Evolutionary conservation across 2,888 invertebrate species (phyloP).

Genomic region (Dioctria rufipes): DNA sequence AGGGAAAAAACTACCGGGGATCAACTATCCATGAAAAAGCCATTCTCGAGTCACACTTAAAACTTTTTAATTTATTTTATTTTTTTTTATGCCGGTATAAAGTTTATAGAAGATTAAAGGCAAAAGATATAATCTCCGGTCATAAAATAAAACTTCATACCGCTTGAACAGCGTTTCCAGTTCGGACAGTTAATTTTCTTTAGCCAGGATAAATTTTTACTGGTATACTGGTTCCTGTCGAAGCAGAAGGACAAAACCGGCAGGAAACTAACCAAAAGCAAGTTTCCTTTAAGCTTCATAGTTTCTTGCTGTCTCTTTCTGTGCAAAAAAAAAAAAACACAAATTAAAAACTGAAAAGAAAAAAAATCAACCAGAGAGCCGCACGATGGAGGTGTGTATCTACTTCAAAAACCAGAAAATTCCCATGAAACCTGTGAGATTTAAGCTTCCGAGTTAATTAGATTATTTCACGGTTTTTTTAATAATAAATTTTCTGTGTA

Average conservation of each 20-base stretch:
- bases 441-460: conserved; percentile 37
- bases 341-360: too few relatives aligned
- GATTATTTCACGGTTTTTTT: conserved; percentile 40
- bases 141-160: conserved; percentile 52
- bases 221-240: conserved; percentile 14
- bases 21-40: conserved; percentile 41
- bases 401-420: conserved; percentile 22
- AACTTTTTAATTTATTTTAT: conserved; percentile 51
- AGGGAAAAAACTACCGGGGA: background rate
- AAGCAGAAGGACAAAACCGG: background rate
- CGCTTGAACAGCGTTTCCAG: conserved; percentile 24
- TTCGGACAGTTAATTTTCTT: conserved; percentile 39
- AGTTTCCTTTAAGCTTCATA: conserved; percentile 25
- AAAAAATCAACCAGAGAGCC: too few relatives aligned
- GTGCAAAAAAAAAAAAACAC: background rate
- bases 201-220: conserved; percentile 35
- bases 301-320: conserved; percentile 5
- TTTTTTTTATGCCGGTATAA: conserved; percentile 35
- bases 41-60: conserved; percentile 32
- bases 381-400: too few relatives aligned
- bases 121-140: conserved; percentile 46
- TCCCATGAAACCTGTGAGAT: conserved; percentile 40
- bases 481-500: conserved; percentile 33
- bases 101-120: conserved; percentile 29
- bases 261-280: conserved; percentile 2